Percentiles rank a stretch among this genome's conserved stretches.
phyloP scores from a whole-genome alignment of 2,888 invertebrate species.

The Papilio gigon region DNA sequence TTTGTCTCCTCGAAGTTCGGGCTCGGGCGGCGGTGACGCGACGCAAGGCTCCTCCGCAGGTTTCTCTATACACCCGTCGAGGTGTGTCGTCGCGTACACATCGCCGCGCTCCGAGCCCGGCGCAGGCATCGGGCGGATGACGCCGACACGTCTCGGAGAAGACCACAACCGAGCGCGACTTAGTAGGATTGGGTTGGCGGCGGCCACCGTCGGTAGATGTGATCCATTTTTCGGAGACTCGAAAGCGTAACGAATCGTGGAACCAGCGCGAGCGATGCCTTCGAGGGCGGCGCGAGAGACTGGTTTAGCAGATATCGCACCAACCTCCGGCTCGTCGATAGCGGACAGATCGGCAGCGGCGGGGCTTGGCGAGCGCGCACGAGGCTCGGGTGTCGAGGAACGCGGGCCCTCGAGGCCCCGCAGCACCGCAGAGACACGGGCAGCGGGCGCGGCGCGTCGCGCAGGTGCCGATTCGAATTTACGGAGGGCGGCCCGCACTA shows the following conservation, averaged over 20 bases:
- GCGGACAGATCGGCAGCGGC: constrained; percentile 54
- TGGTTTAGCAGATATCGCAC: constrained; percentile 61
- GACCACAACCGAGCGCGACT: constrained; percentile 63
- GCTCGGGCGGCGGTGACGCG: constrained; percentile 51
- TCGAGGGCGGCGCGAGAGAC: constrained; percentile 84
- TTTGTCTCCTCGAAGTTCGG: constrained; percentile 47
- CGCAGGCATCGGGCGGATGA: constrained; percentile 81
- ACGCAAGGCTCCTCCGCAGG: constrained; percentile 48
- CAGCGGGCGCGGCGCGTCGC: constrained; percentile 77
- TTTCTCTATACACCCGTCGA: constrained; percentile 45
- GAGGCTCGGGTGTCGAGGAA: constrained; percentile 67
- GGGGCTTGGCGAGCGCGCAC: constrained; percentile 54
- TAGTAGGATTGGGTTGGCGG: constrained; percentile 68
- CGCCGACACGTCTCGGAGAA: constrained; percentile 77
- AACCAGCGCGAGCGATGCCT: constrained; percentile 86
- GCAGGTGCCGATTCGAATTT: constrained; percentile 89
- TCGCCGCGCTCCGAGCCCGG: constrained; percentile 46
- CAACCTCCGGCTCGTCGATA: constrained; percentile 54
- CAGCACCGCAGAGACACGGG: constrained; percentile 75
- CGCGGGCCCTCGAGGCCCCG: constrained; percentile 65
- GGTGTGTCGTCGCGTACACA: constrained; percentile 44
- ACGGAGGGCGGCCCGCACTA: constrained; percentile 92
- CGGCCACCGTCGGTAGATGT: constrained; percentile 69
- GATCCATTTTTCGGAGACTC: constrained; percentile 63
- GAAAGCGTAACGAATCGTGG: constrained; percentile 84